These are phyloP conservation scores for Myocastor coypus DNA, from an alignment of 2,113 vertebrate genomes.

Conservation along the genomic window DNA sequence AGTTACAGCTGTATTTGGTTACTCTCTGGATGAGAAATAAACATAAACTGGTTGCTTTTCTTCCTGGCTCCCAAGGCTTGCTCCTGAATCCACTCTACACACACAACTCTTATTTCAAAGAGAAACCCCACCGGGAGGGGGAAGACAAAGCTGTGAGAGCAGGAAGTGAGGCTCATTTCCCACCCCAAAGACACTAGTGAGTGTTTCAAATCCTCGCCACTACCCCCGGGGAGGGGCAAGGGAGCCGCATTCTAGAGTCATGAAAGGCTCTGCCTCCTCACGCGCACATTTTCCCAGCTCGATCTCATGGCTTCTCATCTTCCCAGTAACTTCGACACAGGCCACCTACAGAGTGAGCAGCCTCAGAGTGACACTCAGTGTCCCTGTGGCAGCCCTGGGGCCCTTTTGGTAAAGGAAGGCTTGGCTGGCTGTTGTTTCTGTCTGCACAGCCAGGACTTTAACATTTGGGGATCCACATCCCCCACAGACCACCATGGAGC, in stretches of 20 bases:
- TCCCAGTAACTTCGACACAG: neutral
- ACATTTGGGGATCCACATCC: neutral
- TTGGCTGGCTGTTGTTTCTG: neutral
- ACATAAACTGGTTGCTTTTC: conserved; percentile 59
- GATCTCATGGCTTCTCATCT: neutral
- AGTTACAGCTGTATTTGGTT: conserved; percentile 79
- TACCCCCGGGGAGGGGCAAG: neutral
- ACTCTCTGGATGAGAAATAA: conserved; percentile 67
- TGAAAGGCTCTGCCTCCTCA: neutral
- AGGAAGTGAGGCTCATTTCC: conserved; percentile 70
- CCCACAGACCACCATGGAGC: neutral
- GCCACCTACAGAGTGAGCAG: neutral
- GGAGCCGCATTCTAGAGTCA: neutral
- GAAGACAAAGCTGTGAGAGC: conserved; percentile 67
- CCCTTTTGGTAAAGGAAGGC: neutral
- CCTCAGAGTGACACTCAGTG: neutral
- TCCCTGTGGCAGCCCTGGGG: too few species aligned
- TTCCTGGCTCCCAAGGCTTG: conserved; percentile 59
- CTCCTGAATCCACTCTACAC: conserved; percentile 69
- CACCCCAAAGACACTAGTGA: conserved; percentile 24
- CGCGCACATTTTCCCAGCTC: neutral
- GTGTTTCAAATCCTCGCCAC: conserved; percentile 40
- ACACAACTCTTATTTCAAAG: conserved; percentile 80
- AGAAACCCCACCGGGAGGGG: conserved; percentile 63
- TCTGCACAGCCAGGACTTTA: neutral